These are phyloP conservation scores for Oreortyx pictus DNA, from an alignment of 2,797 vertebrate genomes.

Conservation along the genomic window DNA sequence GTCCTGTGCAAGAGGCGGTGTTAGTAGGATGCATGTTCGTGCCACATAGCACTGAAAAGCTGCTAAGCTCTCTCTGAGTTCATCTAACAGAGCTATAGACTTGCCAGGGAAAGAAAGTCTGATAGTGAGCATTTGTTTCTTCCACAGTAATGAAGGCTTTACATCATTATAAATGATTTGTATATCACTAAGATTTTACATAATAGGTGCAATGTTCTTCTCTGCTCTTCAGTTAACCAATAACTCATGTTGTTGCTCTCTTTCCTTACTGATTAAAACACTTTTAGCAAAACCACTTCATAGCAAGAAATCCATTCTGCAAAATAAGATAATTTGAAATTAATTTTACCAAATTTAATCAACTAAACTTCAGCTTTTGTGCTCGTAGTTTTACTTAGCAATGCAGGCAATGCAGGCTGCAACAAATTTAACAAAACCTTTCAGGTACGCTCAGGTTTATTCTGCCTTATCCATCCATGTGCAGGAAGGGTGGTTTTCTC, in stretches of 20 bases:
- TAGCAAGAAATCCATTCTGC: not conserved
- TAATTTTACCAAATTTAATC: not conserved
- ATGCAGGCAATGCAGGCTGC: not conserved
- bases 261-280: not conserved
- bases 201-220: not conserved
- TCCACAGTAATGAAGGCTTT: not conserved
- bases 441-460: not conserved
- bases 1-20: not conserved
- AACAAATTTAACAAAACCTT: not conserved
- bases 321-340: not conserved
- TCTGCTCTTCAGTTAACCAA: not conserved
- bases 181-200: no score
- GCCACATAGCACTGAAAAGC: not conserved
- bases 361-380: not conserved
- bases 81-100: fast-evolving
- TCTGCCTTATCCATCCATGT: not conserved
- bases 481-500: not conserved
- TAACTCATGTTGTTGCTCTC: not conserved
- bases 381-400: not conserved
- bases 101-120: not conserved
- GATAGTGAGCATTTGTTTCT: not conserved
- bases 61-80: not conserved
- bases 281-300: not conserved
- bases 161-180: not conserved
- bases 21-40: not conserved